phyloP scores from a whole-genome alignment of 30 jellyfish, hydroid and myxozoan species.

The Aurelia coerulea region DNA sequence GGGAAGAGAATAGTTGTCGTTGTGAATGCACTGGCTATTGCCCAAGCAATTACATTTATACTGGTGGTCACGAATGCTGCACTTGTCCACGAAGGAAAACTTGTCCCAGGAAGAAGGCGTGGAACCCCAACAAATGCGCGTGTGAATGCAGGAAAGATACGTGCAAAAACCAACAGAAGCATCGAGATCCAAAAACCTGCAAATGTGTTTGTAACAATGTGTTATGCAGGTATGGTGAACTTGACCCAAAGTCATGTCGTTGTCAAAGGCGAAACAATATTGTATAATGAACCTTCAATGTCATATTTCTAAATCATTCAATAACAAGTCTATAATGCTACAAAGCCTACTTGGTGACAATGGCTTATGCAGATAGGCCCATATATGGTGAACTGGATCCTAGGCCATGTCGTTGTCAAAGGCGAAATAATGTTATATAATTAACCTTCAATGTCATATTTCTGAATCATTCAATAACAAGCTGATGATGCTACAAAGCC shows the following conservation, averaged over 20 bases:
- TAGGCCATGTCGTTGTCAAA: too few relatives aligned
- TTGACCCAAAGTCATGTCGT: constrained; percentile 68
- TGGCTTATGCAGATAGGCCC: too few relatives aligned
- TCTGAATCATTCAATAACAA: too few relatives aligned
- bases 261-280: constrained; percentile 47
- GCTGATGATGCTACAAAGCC: not conserved
- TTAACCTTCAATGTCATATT: not conserved
- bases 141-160: constrained; percentile 58
- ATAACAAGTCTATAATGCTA: not conserved
- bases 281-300: not conserved
- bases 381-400: too few relatives aligned
- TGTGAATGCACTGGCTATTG: constrained; percentile 65
- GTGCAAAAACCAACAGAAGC: constrained; percentile 54
- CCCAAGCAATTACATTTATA: constrained; percentile 56
- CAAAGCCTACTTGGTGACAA: not conserved
- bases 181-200: constrained; percentile 60
- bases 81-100: constrained; percentile 35
- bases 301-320: not conserved
- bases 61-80: constrained; percentile 76
- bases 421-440: not conserved
- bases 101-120: constrained; percentile 52
- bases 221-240: constrained; percentile 57
- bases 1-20: constrained; percentile 64
- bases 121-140: constrained; percentile 62
- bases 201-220: constrained; percentile 42